Evolutionary conservation across 2,888 invertebrate species (phyloP).

Genomic region (Cephonodes hylas): DNA sequence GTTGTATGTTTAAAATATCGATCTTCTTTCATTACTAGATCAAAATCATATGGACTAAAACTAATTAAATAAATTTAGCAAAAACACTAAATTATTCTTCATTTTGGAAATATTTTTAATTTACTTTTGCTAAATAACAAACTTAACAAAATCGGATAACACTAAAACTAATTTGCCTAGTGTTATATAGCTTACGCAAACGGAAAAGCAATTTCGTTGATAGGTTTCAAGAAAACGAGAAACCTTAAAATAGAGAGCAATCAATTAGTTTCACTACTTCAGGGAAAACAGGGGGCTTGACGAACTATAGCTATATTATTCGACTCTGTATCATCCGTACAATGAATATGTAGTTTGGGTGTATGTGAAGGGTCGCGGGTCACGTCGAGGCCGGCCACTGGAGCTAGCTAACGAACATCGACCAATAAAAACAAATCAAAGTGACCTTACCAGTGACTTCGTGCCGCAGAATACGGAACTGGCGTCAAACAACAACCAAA

Average conservation of each 20-base stretch:
- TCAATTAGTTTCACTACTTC: constrained; percentile 1
- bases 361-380: background rate
- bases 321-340: no score
- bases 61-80: no score
- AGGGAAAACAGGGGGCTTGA: background rate
- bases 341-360: background rate
- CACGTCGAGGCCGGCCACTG: constrained; percentile 14
- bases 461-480: background rate
- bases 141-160: background rate
- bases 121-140: no score
- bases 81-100: no score
- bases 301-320: background rate
- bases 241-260: constrained; percentile 18
- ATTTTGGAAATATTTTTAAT: no score
- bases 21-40: no score
- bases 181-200: background rate
- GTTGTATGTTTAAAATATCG: no score
- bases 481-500: background rate
- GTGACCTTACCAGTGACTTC: constrained; percentile 17
- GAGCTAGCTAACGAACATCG: constrained; percentile 14
- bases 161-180: background rate
- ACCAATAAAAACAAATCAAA: constrained; percentile 35
- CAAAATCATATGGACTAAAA: no score
- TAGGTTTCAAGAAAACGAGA: constrained; percentile 11
- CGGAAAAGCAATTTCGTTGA: background rate